These are phyloP conservation scores for Ornithoptera alexandrae DNA, from an alignment of 2,888 invertebrate species.

Conservation along the genomic window DNA sequence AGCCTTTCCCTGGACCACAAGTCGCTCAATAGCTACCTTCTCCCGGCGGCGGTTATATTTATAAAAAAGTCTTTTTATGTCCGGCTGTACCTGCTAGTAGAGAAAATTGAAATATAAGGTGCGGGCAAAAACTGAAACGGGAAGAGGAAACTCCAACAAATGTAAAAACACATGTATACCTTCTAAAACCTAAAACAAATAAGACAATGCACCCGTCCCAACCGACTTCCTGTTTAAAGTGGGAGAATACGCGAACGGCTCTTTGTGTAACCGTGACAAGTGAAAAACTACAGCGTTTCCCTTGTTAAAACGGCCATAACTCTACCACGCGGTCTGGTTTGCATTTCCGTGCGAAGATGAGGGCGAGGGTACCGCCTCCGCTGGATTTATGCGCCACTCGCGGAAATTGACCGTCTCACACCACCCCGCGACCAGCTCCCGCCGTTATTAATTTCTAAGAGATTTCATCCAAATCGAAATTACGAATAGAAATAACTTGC, in stretches of 20 bases:
- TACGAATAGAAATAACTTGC: neutral
- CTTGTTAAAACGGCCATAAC: conserved; percentile 69
- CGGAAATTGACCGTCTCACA: conserved; percentile 67
- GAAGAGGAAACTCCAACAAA: too few species aligned
- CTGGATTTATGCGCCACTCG: conserved; percentile 63
- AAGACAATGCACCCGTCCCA: conserved; percentile 16
- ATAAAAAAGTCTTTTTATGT: too few species aligned
- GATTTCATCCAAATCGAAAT: conserved; percentile 19
- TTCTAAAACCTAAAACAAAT: neutral
- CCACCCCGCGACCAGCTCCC: conserved; percentile 32
- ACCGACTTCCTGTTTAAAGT: conserved; percentile 15
- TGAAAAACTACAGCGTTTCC: conserved; percentile 75
- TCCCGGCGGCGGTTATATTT: too few species aligned
- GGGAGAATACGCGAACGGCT: conserved; percentile 29
- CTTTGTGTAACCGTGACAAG: conserved; percentile 44
- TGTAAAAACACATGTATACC: too few species aligned
- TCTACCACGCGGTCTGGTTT: conserved; percentile 56
- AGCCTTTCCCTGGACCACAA: too few species aligned
- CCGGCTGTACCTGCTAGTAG: too few species aligned
- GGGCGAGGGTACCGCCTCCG: conserved; percentile 52
- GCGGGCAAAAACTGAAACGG: too few species aligned
- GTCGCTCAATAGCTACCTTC: too few species aligned
- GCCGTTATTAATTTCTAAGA: conserved; percentile 43
- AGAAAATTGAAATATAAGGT: too few species aligned
- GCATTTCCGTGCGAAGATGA: conserved; percentile 67